Conservation (phyloP, 2,888 invertebrate genomes). For the Graphium colonna region DNA sequence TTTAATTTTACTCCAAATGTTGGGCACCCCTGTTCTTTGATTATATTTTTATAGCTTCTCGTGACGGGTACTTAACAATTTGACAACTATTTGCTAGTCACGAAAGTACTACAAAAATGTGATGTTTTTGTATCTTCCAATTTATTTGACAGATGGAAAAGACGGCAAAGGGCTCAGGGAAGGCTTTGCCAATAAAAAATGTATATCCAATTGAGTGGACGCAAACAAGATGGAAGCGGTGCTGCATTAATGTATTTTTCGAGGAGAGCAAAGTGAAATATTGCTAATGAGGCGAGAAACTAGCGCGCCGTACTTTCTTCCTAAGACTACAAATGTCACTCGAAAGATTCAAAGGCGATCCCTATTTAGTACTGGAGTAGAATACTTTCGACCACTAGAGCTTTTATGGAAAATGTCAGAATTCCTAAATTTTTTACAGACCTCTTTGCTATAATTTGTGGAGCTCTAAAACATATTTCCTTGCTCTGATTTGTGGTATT, state of each 20-base stretch:
- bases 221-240: background rate
- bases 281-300: slow-evolving; percentile 18
- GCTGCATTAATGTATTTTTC: no score
- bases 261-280: no score
- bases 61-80: no score
- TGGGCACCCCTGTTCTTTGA: no score
- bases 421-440: background rate
- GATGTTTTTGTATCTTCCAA: no score
- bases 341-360: slow-evolving; percentile 10
- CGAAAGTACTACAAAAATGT: no score
- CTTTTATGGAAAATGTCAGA: background rate
- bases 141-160: background rate
- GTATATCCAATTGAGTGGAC: slow-evolving; percentile 11
- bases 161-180: no score
- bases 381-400: slow-evolving; percentile 7
- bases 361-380: slow-evolving; percentile 2
- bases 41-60: no score
- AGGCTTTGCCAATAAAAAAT: slow-evolving; percentile 4
- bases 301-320: background rate
- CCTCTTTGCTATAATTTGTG: background rate
- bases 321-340: slow-evolving; percentile 15
- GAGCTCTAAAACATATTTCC: background rate
- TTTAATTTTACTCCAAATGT: no score
- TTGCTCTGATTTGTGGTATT: background rate
- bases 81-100: no score